These are phyloP conservation scores for Hydrophis major DNA, from an alignment of 2,797 vertebrate species.

Conservation along the genomic window DNA sequence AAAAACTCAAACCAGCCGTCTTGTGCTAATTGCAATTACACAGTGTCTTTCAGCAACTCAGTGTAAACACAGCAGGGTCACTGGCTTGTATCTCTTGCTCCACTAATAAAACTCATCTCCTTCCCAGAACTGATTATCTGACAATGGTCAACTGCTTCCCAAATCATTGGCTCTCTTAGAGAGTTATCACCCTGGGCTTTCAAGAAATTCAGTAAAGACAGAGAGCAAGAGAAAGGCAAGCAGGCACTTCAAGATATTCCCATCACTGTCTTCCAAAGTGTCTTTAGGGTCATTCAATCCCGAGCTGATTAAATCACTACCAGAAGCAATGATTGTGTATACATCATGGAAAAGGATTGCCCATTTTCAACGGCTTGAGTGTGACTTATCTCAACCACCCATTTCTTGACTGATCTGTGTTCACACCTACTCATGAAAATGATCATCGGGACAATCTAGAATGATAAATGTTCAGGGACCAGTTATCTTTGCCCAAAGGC, in stretches of 20 bases:
- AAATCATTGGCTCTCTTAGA: conserved; percentile 51
- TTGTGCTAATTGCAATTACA: conserved; percentile 67
- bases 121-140: conserved; percentile 63
- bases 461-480: background rate
- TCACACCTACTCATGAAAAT: background rate
- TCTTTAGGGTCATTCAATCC: background rate
- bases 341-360: background rate
- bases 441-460: background rate
- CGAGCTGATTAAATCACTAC: background rate
- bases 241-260: conserved; percentile 63
- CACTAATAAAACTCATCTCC: conserved; percentile 44
- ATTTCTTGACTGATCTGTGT: background rate
- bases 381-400: background rate
- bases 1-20: conserved; percentile 47
- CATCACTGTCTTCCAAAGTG: background rate
- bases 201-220: conserved; percentile 43
- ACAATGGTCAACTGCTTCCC: conserved; percentile 35
- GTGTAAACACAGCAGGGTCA: conserved; percentile 67
- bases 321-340: background rate
- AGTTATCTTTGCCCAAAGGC: background rate
- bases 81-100: conserved; percentile 61
- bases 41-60: conserved; percentile 55
- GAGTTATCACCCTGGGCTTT: conserved; percentile 39
- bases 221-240: conserved; percentile 38
- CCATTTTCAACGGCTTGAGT: background rate